Base-by-base conservation (phyloP, 1,140 invertebrate genomes). In the Adoxophyes honmai region DNA sequence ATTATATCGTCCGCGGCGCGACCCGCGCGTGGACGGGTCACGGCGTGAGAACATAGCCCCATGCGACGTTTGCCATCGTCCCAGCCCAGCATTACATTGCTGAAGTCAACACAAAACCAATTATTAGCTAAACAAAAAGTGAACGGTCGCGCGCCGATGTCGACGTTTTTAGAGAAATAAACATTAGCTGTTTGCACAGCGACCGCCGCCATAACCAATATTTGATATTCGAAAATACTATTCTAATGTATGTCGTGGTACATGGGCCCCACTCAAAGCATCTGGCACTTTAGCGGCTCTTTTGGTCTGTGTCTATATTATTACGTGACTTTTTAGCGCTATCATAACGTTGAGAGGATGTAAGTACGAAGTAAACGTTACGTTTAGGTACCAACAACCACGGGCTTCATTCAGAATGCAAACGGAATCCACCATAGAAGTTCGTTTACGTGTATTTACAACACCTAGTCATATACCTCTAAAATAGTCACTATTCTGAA, bases 151-250 rank as follows among this genome's bases (percentile, higher is more conserved):
- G 72, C 66, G 78, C 74, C 80, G 77, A 78, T 78, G 81, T 61
- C 54, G 34, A 61, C 59, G 59, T 82, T 88, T 82, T 88, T 82
- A 86, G 83, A 83, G 81, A 77, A 82, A 86, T 83, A 88, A 88
- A 88, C 79, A 88, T 80, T 74, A 84, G 73, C 66, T 85, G 81
- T 86, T 85, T 84, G 70, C 81, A 72, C 64, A 86, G 75, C 78
- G 83, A 79, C 81, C 83, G 79, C 73, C 77, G 81, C 74, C 81
- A 84, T 74, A 75, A 81, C 76, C 67, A 88, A 88, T 88, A 86
- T 88, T 88, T 78, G 78, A 86, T 77, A 79, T 86, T 88, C 78
- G 83, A 88, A 88, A 88, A 88, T 83, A 85, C 82, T 80, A 82
- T 88, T 83, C 82, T 85, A 81, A 86, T 85, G 79, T 83, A 78